Percentiles rank a stretch among this genome's conserved stretches.
phyloP scores from a whole-genome alignment of 2,888 invertebrate genomes.

The Tipula helvola region DNA sequence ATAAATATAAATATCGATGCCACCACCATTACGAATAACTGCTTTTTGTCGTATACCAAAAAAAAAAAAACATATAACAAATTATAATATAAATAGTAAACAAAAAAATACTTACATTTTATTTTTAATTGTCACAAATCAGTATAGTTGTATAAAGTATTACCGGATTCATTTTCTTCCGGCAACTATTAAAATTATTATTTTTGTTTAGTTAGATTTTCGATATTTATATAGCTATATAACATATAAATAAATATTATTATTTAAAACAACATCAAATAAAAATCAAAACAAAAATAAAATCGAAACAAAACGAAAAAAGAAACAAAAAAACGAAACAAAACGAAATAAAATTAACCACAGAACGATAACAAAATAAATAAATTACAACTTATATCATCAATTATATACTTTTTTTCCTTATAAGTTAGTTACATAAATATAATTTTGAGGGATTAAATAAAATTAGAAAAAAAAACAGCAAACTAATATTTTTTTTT shows the following conservation, averaged over 20 bases:
- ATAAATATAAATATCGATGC: too few species aligned
- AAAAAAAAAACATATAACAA: background rate
- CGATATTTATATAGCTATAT: background rate
- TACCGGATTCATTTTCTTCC: background rate
- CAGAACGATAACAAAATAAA: background rate
- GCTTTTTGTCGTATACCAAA: background rate
- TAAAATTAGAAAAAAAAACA: background rate
- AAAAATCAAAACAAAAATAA: background rate
- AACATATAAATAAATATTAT: background rate
- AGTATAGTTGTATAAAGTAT: background rate
- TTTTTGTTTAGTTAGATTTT: background rate
- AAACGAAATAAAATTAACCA: background rate
- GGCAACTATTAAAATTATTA: background rate
- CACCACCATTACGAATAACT: too few species aligned
- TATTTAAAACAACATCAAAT: background rate
- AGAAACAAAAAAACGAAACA: background rate
- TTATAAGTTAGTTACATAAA: background rate
- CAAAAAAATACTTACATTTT: background rate
- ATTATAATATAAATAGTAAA: background rate
- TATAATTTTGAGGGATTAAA: background rate
- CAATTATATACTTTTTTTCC: too few species aligned
- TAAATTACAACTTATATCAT: background rate
- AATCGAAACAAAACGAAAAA: background rate
- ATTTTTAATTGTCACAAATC: background rate
- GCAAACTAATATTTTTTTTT: background rate